Evolutionary conservation across 2,797 vertebrate species (phyloP), one percentile per base, ranked within the genome.

Genomic region (Coluber constrictor): DNA sequence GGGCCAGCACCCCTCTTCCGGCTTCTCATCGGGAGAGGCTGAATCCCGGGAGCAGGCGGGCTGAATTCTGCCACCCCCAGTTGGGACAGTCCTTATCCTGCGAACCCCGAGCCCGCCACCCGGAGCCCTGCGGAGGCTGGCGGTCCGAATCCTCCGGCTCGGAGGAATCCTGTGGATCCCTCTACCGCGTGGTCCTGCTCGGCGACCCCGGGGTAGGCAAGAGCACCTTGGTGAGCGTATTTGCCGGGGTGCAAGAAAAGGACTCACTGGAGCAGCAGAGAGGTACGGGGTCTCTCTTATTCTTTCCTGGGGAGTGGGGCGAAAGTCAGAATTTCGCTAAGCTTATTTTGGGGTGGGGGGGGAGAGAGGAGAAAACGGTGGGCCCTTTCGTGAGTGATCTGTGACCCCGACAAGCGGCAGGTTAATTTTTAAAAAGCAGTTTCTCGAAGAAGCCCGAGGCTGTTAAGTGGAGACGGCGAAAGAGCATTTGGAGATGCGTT

Each of bases 151-250:
- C 98, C 1, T 98, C 98, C 0, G 97, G 97, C 88, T 98, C 98
- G 0, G 98, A 98, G 16, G 97, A 97, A 15, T 97, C 96, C 7
- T 97, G 97, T 95, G 98, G 98, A 37, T 98, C 98, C 86, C 97
- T 98, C 61, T 98, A 98, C 97, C 98, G 98, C 0, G 99, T 99
- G 74, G 98, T 99, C 93, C 95, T 99, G 94, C 97, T 99, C 1
- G 99, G 99, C 0, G 99, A 99, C 93, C 98, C 98, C 0, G 98
- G 98, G 0, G 99, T 99, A 2, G 99, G 99, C 60, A 99, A 99
- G 96, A 98, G 98, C 94, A 99, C 98, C 95, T 97, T 99, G 56
- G 98, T 98, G 87, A 98, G 96, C 90, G 98, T 99, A 94, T 99
- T 99, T 86, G 98, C 98, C 0, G 99, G 98, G 4, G 96, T 98